phyloP scores from a whole-genome alignment of 2,797 vertebrate genomes.

The Microctenopoma lineatum region DNA sequence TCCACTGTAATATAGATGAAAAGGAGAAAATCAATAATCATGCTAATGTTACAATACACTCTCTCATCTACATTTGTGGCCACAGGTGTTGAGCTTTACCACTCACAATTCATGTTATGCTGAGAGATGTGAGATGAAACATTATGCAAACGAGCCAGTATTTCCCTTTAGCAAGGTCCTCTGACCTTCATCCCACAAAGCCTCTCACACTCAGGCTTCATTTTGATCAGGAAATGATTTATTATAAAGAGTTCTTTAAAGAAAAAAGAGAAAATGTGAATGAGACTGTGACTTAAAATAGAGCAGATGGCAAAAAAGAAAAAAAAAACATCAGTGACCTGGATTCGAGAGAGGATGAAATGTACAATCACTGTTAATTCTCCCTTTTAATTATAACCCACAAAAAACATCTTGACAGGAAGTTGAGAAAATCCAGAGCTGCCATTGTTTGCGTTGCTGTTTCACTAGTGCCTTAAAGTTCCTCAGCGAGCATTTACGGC shows the following conservation, averaged over 20 bases:
- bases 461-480: slow-evolving; percentile 46
- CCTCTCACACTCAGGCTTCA: slow-evolving; percentile 27
- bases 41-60: slow-evolving; percentile 30
- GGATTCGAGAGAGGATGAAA: slow-evolving; percentile 51
- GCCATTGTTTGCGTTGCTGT: slow-evolving; percentile 46
- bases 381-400: slow-evolving; percentile 66
- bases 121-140: slow-evolving; percentile 57
- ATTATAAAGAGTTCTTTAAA: slow-evolving; percentile 27
- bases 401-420: slow-evolving; percentile 53
- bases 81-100: slow-evolving; percentile 61
- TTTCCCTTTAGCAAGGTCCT: slow-evolving; percentile 55
- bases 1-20: slow-evolving; percentile 19
- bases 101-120: slow-evolving; percentile 36
- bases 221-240: slow-evolving; percentile 57
- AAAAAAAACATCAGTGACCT: slow-evolving; percentile 9
- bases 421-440: slow-evolving; percentile 38
- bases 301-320: slow-evolving; percentile 31
- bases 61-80: slow-evolving; percentile 43
- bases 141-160: slow-evolving; percentile 62
- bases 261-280: slow-evolving; percentile 28
- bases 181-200: slow-evolving; percentile 62
- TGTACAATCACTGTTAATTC: slow-evolving; percentile 62
- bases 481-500: slow-evolving; percentile 41
- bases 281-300: slow-evolving; percentile 30
- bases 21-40: slow-evolving; percentile 54